Percentiles rank a stretch among this genome's conserved stretches.
These are phyloP conservation scores for Oncorhynchus gorbuscha DNA, from an alignment of 2,113 vertebrate genomes.

Conservation along the genomic window DNA sequence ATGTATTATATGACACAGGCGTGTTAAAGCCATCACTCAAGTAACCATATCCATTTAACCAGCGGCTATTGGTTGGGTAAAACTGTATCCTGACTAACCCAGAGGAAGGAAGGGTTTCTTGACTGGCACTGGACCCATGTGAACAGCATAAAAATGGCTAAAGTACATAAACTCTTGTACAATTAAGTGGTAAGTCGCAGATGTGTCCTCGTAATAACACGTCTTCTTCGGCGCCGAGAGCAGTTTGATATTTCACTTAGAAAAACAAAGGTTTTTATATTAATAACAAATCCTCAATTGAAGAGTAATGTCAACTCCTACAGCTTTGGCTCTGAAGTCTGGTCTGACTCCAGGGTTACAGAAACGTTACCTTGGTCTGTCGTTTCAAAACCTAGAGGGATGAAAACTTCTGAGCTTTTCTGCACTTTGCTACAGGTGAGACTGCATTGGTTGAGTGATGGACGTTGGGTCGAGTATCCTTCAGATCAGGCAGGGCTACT, in stretches of 20 bases:
- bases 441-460: neutral
- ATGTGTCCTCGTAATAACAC: constrained; percentile 40
- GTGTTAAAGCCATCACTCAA: neutral
- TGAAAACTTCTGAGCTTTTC: no score
- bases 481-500: neutral
- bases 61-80: constrained; percentile 12
- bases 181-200: constrained; percentile 49
- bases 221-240: constrained; percentile 13
- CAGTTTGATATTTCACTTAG: constrained; percentile 48
- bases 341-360: no score
- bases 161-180: constrained; percentile 51
- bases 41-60: constrained; percentile 7
- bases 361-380: neutral
- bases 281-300: constrained; percentile 38
- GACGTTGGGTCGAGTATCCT: neutral
- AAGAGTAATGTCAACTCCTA: constrained; percentile 11
- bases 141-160: constrained; percentile 55
- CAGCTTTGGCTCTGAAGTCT: constrained; percentile 9
- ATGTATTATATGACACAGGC: neutral
- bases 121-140: constrained; percentile 53
- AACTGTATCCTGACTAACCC: neutral
- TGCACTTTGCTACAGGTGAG: neutral
- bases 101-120: constrained; percentile 37
- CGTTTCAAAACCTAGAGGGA: neutral
- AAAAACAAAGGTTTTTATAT: constrained; percentile 37